A percentile compares a stretch with the other conserved stretches of the same genome.
These are phyloP conservation scores for Drosophila baimaii DNA, from an alignment of 1,140 invertebrate genomes.

Conservation along the genomic window DNA sequence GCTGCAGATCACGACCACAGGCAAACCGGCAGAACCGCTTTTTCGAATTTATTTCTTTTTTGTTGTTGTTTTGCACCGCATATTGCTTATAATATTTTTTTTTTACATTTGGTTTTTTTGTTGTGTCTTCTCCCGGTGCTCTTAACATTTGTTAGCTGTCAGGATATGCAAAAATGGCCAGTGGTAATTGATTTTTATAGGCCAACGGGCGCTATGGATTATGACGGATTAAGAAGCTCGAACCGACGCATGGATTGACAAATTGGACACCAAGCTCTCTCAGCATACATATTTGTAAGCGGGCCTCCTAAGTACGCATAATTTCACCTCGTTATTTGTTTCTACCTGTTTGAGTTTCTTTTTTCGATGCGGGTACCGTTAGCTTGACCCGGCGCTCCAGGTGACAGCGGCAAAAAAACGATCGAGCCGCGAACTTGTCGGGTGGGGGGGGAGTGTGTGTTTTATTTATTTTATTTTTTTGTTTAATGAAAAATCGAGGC, in stretches of 20 bases:
- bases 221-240: constrained; percentile 27
- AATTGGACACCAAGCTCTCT: constrained; percentile 32
- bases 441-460: constrained; percentile 15
- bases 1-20: constrained; percentile 70
- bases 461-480: constrained; percentile 7
- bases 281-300: constrained; percentile 35
- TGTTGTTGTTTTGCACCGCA: constrained; percentile 28
- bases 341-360: constrained; percentile 70
- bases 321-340: constrained; percentile 61
- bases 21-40: constrained; percentile 80
- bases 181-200: constrained; percentile 46
- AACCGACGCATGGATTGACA: constrained; percentile 39
- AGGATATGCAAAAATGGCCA: constrained; percentile 46
- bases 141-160: constrained; percentile 37
- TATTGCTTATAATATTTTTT: constrained; percentile 19
- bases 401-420: constrained; percentile 32
- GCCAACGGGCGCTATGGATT: constrained; percentile 3
- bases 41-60: constrained; percentile 49
- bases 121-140: constrained; percentile 28
- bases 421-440: constrained; percentile 16
- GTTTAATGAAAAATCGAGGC: constrained; percentile 8
- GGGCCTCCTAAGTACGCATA: constrained; percentile 50
- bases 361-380: constrained; percentile 66
- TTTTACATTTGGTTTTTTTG: constrained; percentile 12
- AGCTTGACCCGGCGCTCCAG: constrained; percentile 70